Conservation (phyloP, 1,140 invertebrate genomes). For the Plectrocnemia conspersa region DNA sequence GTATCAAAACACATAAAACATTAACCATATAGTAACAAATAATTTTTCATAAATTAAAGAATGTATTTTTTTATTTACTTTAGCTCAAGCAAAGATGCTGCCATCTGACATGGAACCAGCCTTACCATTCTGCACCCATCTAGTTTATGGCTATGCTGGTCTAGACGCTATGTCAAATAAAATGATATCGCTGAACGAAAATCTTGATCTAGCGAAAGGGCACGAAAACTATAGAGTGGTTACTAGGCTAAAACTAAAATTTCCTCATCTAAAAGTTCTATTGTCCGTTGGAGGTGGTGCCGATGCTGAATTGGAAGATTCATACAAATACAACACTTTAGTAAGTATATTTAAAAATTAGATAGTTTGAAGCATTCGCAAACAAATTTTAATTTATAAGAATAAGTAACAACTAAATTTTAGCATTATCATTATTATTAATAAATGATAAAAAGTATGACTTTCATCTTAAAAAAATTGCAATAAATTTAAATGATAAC, state of each 20-base stretch:
- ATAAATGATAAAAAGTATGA: too few species aligned
- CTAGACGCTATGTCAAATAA: constrained; percentile 69
- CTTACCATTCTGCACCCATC: constrained; percentile 74
- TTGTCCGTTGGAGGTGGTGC: constrained; percentile 70
- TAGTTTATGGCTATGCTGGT: constrained; percentile 82
- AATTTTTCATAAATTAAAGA: too few species aligned
- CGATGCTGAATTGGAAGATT: constrained; percentile 56
- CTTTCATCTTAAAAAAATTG: too few species aligned
- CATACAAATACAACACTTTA: constrained; percentile 61
- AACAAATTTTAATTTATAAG: neutral
- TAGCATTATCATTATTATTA: too few species aligned
- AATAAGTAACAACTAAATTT: neutral
- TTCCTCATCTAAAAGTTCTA: constrained; percentile 69
- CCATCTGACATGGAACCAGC: constrained; percentile 68
- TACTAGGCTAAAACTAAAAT: constrained; percentile 65
- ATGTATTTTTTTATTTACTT: constrained; percentile 32
- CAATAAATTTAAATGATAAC: too few species aligned
- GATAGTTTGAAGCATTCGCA: neutral
- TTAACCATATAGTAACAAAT: too few species aligned
- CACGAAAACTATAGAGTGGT: constrained; percentile 66
- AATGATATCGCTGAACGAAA: constrained; percentile 62
- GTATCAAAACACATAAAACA: too few species aligned
- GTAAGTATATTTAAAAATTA: constrained; percentile 45
- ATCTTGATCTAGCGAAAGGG: constrained; percentile 63
- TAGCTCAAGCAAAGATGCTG: constrained; percentile 76